phyloP scores from a whole-genome alignment of 2,113 vertebrate genomes.

The Potamarius usumacintae region DNA sequence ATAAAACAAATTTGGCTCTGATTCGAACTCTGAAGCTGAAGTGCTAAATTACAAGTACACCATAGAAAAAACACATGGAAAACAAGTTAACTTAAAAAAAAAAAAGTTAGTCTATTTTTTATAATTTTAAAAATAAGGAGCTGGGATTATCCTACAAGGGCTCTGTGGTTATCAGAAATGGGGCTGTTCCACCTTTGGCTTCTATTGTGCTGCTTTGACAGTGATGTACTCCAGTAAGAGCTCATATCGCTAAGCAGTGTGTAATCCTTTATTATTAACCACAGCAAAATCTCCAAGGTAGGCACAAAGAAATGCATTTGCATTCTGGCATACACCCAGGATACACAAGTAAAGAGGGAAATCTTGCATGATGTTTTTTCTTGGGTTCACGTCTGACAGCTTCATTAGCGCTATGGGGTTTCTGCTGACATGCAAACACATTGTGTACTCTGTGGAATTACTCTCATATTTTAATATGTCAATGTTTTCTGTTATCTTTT shows the following conservation, averaged over 20 bases:
- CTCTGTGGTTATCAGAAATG: background rate
- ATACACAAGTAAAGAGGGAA: background rate
- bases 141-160: background rate
- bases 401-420: background rate
- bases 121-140: background rate
- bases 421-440: background rate
- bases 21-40: background rate
- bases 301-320: background rate
- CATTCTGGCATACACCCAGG: background rate
- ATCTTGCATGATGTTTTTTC: background rate
- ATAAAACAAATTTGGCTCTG: background rate
- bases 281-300: constrained; percentile 18
- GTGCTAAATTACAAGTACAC: background rate
- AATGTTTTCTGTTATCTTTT: background rate
- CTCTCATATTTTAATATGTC: constrained; percentile 3
- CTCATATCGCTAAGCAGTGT: constrained; percentile 27
- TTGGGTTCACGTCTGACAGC: background rate
- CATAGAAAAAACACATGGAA: background rate
- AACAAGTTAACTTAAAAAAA: background rate
- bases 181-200: background rate
- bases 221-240: constrained; percentile 36
- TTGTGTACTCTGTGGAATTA: background rate
- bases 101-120: background rate
- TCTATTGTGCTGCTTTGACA: constrained; percentile 21
- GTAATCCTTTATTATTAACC: constrained; percentile 47